Conservation (phyloP, 1,140 invertebrate genomes). For the Hirudo medicinalis region DNA sequence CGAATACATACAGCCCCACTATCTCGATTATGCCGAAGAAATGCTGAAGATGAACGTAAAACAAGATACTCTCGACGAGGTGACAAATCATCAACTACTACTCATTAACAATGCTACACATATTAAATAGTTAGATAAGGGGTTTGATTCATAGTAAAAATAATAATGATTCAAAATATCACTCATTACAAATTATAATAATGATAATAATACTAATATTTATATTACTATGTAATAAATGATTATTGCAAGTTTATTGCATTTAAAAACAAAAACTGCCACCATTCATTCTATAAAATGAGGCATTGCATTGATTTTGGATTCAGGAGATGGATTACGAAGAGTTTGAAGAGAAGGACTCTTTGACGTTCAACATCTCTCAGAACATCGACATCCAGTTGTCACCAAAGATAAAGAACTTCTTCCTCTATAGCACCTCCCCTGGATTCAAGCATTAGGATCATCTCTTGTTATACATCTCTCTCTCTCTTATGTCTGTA, state of each 20-base stretch:
- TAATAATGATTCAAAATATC: no score
- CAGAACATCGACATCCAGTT: background rate
- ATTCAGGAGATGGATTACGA: conserved; percentile 8
- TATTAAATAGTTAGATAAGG: no score
- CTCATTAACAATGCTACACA: no score
- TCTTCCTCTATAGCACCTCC: background rate
- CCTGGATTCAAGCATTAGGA: background rate
- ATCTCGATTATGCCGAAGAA: conserved; percentile 15
- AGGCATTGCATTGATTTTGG: background rate
- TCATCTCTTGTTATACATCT: background rate
- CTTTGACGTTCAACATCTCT: background rate
- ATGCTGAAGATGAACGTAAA: background rate
- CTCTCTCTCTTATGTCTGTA: background rate
- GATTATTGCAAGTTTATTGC: no score
- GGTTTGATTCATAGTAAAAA: no score
- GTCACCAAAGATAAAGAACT: background rate
- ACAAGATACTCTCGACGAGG: no score
- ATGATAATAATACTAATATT: no score
- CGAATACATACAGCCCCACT: conserved; percentile 9
- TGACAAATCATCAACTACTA: no score
- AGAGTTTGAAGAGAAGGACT: background rate
- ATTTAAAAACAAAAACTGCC: no score
- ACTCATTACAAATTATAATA: no score
- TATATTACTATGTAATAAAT: no score
- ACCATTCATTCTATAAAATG: no score